Evolutionary conservation across 1,140 invertebrate genomes (phyloP).

Genomic region (Steinernema feltiae): DNA sequence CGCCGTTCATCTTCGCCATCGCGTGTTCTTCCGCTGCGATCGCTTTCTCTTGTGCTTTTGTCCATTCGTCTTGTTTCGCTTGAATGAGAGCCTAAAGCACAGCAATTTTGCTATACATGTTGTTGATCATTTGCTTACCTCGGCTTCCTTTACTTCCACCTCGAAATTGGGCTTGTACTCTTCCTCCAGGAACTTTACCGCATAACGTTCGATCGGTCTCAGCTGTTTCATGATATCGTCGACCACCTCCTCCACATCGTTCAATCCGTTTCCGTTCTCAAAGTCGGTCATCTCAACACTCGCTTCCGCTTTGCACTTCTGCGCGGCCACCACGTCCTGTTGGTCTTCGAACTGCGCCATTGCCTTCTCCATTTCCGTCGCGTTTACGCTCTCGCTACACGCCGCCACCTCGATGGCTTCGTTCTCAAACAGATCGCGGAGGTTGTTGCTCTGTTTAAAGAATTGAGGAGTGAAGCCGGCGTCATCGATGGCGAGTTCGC

Average conservation of each 20-base stretch:
- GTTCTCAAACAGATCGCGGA: slow-evolving; percentile 52
- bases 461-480: slow-evolving; percentile 97
- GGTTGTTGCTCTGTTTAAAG: slow-evolving; percentile 72
- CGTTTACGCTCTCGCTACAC: background rate
- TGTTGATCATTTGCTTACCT: slow-evolving; percentile 22
- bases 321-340: slow-evolving; percentile 49
- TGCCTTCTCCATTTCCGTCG: slow-evolving; percentile 37
- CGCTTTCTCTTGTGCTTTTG: slow-evolving; percentile 31
- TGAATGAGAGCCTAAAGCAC: slow-evolving; percentile 30
- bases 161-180: slow-evolving; percentile 42
- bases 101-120: background rate
- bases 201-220: slow-evolving; percentile 51
- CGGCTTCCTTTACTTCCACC: slow-evolving; percentile 38
- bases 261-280: slow-evolving; percentile 38
- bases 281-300: slow-evolving; percentile 46
- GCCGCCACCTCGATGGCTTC: slow-evolving; percentile 36
- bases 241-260: slow-evolving; percentile 32
- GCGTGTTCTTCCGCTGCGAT: slow-evolving; percentile 21
- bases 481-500: slow-evolving; percentile 94
- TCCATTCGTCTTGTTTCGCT: slow-evolving; percentile 39
- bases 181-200: slow-evolving; percentile 42
- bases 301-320: slow-evolving; percentile 44
- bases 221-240: slow-evolving; percentile 48
- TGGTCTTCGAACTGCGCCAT: slow-evolving; percentile 50
- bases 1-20: background rate